A percentile compares a stretch with the other conserved stretches of the same genome.
Evolutionary conservation across 2,113 vertebrate species (phyloP).

Genomic region (Phoenicopterus ruber): DNA sequence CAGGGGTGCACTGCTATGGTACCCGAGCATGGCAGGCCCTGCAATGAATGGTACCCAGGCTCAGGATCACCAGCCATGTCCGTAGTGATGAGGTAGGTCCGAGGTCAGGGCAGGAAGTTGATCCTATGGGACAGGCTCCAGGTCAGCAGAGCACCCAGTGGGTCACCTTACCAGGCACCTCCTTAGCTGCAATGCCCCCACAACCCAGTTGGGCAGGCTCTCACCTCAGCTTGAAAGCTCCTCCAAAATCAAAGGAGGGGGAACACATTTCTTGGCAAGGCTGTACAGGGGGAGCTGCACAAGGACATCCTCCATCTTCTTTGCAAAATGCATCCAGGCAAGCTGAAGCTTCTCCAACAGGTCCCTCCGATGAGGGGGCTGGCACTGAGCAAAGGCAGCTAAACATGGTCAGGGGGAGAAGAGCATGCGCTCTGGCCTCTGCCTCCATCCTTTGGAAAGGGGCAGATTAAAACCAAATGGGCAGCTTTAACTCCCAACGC

Average conservation of each 20-base stretch:
- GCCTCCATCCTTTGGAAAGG: neutral
- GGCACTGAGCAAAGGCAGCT: neutral
- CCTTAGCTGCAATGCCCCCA: neutral
- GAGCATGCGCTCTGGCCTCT: rapidly evolving
- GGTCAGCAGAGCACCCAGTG: neutral
- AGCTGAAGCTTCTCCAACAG: neutral
- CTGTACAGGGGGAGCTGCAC: neutral
- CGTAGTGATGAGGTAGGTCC: rapidly evolving
- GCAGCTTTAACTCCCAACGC: neutral
- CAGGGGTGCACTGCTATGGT: neutral
- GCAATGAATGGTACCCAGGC: neutral
- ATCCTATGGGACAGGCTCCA: neutral
- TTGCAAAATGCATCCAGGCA: rapidly evolving
- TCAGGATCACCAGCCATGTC: neutral
- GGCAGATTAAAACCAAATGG: neutral
- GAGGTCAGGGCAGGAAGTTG: neutral
- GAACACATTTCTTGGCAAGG: neutral
- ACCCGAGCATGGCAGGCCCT: neutral
- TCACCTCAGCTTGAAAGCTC: neutral
- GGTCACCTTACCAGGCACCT: neutral
- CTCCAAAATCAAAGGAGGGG: neutral
- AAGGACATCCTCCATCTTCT: neutral
- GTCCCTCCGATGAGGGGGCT: neutral
- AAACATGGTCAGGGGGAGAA: neutral
- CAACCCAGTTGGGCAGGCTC: neutral